A percentile compares a stretch with the other conserved stretches of the same genome.
phyloP scores from a whole-genome alignment of 2,797 vertebrate genomes.

The Anabacerthia variegaticeps region DNA sequence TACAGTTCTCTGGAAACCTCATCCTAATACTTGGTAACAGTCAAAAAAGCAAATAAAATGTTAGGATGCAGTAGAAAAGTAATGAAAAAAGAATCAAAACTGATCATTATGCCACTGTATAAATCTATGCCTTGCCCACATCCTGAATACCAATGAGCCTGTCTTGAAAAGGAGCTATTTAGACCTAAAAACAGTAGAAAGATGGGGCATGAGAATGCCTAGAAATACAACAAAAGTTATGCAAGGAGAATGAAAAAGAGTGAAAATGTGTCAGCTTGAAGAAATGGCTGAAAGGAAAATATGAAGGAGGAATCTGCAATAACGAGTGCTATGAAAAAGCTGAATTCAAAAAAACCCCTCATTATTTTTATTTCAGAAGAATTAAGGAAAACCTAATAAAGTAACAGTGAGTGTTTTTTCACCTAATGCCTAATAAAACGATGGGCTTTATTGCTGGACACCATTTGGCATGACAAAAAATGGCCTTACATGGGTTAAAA shows the following conservation, averaged over 20 bases:
- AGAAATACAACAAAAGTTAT: background rate
- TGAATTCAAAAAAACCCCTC: background rate
- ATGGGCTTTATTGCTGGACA: background rate
- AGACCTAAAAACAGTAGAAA: background rate
- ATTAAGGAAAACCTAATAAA: background rate
- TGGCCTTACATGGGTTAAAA: background rate
- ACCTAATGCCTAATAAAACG: background rate
- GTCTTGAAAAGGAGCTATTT: background rate
- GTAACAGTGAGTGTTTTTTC: background rate
- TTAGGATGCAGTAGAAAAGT: background rate
- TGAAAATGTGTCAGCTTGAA: background rate
- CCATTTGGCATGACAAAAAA: background rate
- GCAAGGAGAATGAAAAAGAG: background rate
- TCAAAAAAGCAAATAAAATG: constrained; percentile 24
- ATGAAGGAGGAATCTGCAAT: background rate
- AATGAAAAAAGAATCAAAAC: constrained; percentile 36
- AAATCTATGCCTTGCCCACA: constrained; percentile 17
- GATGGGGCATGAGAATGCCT: background rate
- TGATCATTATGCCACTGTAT: background rate
- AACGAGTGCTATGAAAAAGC: background rate
- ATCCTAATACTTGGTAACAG: constrained; percentile 1
- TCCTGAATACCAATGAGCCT: background rate
- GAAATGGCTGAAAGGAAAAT: background rate
- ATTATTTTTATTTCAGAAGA: background rate
- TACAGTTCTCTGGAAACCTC: constrained; percentile 16